These are phyloP conservation scores for Acanthopleura granulata DNA, from an alignment of 2,888 invertebrate genomes.

Conservation along the genomic window DNA sequence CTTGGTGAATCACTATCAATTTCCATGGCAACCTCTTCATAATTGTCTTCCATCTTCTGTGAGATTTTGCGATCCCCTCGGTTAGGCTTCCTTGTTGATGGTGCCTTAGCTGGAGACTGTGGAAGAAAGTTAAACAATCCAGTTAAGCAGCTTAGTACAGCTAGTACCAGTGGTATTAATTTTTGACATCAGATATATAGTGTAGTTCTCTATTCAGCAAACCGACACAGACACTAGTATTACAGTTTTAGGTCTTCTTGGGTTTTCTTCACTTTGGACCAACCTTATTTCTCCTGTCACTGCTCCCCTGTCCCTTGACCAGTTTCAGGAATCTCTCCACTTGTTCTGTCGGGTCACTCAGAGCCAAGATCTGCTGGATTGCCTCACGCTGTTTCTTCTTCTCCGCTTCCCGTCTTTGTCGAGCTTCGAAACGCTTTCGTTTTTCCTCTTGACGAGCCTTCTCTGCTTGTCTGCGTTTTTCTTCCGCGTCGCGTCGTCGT, in stretches of 20 bases:
- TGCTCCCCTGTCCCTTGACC: neutral
- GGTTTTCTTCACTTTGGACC: too few relatives aligned
- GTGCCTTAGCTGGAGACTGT: too few relatives aligned
- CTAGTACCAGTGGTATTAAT: too few relatives aligned
- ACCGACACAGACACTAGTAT: too few relatives aligned
- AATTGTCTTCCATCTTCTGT: constrained; percentile 43
- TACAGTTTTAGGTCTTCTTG: too few relatives aligned
- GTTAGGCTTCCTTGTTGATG: too few relatives aligned
- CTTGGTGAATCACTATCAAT: constrained; percentile 51
- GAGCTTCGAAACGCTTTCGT: neutral
- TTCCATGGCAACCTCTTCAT: constrained; percentile 65
- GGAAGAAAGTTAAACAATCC: too few relatives aligned
- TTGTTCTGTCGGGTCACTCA: neutral
- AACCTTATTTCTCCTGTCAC: too few relatives aligned
- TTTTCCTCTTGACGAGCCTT: neutral
- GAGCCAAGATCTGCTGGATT: constrained; percentile 5
- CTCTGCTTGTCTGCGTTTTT: neutral
- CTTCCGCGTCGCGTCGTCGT: constrained; percentile 3
- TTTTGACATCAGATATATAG: too few relatives aligned
- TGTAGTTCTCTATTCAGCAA: too few relatives aligned
- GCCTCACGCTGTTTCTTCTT: neutral
- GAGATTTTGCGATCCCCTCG: too few relatives aligned
- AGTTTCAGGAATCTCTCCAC: constrained; percentile 11
- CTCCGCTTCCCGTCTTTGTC: neutral
- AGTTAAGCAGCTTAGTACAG: too few relatives aligned